Base-by-base conservation (phyloP, 1,140 invertebrate genomes). In the Drosophila baimaii region DNA sequence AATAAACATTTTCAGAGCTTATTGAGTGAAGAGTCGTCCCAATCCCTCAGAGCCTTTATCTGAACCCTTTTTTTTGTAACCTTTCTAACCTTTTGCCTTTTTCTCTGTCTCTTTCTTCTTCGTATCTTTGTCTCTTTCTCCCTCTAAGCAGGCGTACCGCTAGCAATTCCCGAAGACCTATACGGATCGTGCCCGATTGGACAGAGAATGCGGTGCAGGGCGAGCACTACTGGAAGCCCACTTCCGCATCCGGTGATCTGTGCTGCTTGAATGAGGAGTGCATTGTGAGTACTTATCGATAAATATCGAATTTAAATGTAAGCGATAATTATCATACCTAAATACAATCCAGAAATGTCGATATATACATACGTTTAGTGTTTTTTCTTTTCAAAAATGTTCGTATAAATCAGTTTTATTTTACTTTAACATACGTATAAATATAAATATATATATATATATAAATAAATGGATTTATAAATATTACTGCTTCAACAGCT, bases 181-280 rank as follows among this genome's bases (percentile, higher is more conserved):
- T 96, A 31, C 94, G 96, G 62, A 95, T 95, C 52, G 97, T 96
- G 13, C 96, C 96, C 8, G 96, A 97, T 91, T 97, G 96, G 96
- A 94, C 94, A 39, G 95, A 96, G 76, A 92, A 92, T 23, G 96
- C 97, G 5, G 92, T 96, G 70, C 97, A 96, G 92, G 96, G 96
- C 2, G 97, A 97, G 92, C 97, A 98, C 92, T 94, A 97, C 62
- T 98, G 97, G 97, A 95, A 95, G 61, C 95, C 96, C 39, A 97
- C 96, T 5, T 95, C 96, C 7, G 95, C 96, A 25, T 98, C 97
- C 6, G 97, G 97, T 2, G 98, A 98, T 91, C 96, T 97, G 90
- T 99, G 98, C 92, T 98, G 98, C 91, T 95, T 98, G 13, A 96
- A 96, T 43, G 97, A 97, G 80, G 96, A 98, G 83, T 98, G 98